Base-by-base conservation (phyloP, 2,888 invertebrate genomes). In the Argynnis bischoffii region DNA sequence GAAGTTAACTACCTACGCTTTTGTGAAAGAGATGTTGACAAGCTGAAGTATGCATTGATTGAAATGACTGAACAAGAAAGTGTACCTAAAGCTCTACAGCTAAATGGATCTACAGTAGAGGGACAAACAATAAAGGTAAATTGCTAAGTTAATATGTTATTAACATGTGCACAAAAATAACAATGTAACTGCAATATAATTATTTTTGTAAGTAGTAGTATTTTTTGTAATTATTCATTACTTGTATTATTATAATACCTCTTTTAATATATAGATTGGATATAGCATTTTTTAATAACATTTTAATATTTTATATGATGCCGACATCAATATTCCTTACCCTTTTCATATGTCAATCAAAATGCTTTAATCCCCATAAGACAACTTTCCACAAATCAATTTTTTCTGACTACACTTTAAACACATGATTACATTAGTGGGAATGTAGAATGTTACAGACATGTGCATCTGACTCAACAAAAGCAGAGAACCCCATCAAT, bases 1-100 rank as follows among this genome's bases (percentile, higher is more conserved):
- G 99, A 99, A 92, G 97, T 99, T 1, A 99, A 99, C 86, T 99
- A 99, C 86, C 93, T 98, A 65, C 94, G 99, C 35, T 96, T 98
- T 88, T 98, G 99, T 78, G 96, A 96, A n/a, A 94, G 96, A 72
- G 97, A 97, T 59, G 94, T 93, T 3, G 97, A 97, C 78, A 95
- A 95, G 31, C 93, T 94, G 64, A 95, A 95, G 55, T 98, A 97
- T 89, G 97, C 97, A 3, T 94, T 99, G 79, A 94, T 99, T 67
- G 99, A 99, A 88, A 98, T 99, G 88, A 95, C 97, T 4, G 98
- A 99, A 75, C 99, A 99, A 85, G 94, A 96, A 16, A 96, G 96
- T 76, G 95, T 99, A 18, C 93, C 98, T 11, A 95, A 96, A 77
- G 99, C 98, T 0, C 89, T 99, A 41, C 95, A 96, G 81, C 91